These are phyloP conservation scores for Epinephelus lanceolatus DNA, from an alignment of 2,113 vertebrate genomes.

Conservation along the genomic window DNA sequence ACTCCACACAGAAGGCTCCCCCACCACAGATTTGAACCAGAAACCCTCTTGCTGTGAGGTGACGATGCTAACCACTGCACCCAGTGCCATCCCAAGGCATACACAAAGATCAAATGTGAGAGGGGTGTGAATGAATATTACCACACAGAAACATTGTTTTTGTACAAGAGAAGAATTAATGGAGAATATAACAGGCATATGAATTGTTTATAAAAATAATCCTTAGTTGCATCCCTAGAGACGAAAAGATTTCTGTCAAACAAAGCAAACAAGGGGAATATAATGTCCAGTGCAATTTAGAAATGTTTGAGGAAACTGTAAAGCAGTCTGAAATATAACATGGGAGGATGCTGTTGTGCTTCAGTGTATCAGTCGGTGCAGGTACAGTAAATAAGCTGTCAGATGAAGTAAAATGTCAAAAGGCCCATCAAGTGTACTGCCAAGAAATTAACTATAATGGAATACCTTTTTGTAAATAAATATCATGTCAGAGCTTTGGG, in stretches of 20 bases:
- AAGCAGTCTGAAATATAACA: not conserved
- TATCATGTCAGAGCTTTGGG: not conserved
- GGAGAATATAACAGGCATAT: not conserved
- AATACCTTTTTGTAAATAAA: not conserved
- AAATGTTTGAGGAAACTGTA: not conserved
- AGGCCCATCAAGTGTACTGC: not conserved
- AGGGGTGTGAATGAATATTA: not conserved
- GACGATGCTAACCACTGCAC: no score
- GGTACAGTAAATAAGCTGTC: not conserved
- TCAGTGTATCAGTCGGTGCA: not conserved
- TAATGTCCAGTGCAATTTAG: not conserved
- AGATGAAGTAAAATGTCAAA: constrained; percentile 12
- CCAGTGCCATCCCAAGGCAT: no score
- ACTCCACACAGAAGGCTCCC: no score
- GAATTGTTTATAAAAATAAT: not conserved
- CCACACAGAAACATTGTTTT: not conserved
- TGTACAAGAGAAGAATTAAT: not conserved
- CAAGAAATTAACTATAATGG: not conserved
- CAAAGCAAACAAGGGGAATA: not conserved
- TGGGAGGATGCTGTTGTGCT: not conserved
- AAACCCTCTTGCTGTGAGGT: no score
- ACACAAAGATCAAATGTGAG: no score
- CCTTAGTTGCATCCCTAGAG: not conserved
- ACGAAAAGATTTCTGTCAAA: not conserved
- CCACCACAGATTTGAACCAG: no score